Evolutionary conservation across 1,140 invertebrate genomes (phyloP), one percentile per base, ranked within the genome.

Genomic region (Lordiphosa stackelbergi): DNA sequence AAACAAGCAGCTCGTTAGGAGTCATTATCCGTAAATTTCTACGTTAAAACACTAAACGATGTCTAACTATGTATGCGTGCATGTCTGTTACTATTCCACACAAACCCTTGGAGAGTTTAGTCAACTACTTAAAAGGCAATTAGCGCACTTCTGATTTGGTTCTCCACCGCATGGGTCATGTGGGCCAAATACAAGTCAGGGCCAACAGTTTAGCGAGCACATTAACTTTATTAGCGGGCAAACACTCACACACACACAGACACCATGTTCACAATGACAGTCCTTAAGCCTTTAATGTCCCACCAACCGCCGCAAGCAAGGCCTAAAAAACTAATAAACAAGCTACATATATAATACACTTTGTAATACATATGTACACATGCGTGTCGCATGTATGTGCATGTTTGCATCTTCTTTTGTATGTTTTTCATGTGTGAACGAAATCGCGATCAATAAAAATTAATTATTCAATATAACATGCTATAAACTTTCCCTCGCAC

Each of bases 91-190:
- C 8, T 53, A 53, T 24, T 31, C 9, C 43, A 73, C 52, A 38
- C 38, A 48, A 64, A 56, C 37, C 68, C 69, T 34, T 40, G 43
- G 61, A 81, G 78, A 56, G 71, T 53, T 74, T 16, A 58, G 69
- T 58, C 61, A 78, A 78, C 75, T 81, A 73, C 75, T 81, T 78
- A 78, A 78, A 78, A 70, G 75, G 57, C 75, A 78, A 78, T 78
- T 78, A 78, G 74, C 75, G 75, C 74, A 70, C 66, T 70, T 53
- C 52, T 58, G 28, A 41, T 28, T n/a, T 34, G 45, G 59, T 13
- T 16, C 42, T 49, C 38, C 28, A 3, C 28, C 38, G 35, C 38
- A 53, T 47, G 57, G 75, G 74, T 72, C 73, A 58, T 64, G 57
- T 37, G 54, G 74, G 61, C 46, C 64, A 57, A 57, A 51, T 36